phyloP scores from a whole-genome alignment of 2,797 vertebrate genomes.

The Pipistrellus pipistrellus region DNA sequence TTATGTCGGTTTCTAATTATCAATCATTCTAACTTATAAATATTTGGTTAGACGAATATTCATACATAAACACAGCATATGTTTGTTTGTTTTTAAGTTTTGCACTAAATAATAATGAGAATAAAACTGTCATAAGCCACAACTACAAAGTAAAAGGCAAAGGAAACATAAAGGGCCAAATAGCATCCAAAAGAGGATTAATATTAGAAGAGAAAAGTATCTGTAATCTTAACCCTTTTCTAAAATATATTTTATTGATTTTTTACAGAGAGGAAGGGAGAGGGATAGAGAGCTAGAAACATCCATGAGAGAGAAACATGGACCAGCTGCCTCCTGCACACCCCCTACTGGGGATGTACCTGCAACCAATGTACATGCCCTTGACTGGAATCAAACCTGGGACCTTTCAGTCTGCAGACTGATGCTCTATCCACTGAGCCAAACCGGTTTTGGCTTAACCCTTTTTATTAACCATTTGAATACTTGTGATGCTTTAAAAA shows the following conservation, averaged over 20 bases:
- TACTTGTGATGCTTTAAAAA: neutral
- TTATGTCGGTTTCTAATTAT: slow-evolving; percentile 30
- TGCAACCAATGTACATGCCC: too few relatives aligned
- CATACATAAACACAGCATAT: neutral
- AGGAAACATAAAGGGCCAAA: neutral
- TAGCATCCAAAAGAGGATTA: neutral
- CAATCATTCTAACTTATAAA: neutral
- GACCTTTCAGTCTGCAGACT: too few relatives aligned
- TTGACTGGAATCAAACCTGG: too few relatives aligned
- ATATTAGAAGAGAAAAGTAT: neutral
- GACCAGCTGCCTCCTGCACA: too few relatives aligned
- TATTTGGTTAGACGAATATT: neutral
- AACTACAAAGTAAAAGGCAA: neutral
- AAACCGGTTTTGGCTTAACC: neutral
- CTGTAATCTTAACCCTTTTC: neutral
- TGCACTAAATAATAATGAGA: slow-evolving; percentile 23
- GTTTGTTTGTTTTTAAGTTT: neutral
- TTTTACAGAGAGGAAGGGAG: too few relatives aligned
- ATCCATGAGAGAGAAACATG: too few relatives aligned
- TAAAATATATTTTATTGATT: too few relatives aligned
- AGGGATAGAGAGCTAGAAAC: too few relatives aligned
- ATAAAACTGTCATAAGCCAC: neutral
- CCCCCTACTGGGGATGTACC: too few relatives aligned
- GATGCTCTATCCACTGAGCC: too few relatives aligned
- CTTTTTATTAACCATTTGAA: neutral